These are phyloP conservation scores for Gryllus bimaculatus DNA, from an alignment of 1,140 invertebrate genomes.

Conservation along the genomic window DNA sequence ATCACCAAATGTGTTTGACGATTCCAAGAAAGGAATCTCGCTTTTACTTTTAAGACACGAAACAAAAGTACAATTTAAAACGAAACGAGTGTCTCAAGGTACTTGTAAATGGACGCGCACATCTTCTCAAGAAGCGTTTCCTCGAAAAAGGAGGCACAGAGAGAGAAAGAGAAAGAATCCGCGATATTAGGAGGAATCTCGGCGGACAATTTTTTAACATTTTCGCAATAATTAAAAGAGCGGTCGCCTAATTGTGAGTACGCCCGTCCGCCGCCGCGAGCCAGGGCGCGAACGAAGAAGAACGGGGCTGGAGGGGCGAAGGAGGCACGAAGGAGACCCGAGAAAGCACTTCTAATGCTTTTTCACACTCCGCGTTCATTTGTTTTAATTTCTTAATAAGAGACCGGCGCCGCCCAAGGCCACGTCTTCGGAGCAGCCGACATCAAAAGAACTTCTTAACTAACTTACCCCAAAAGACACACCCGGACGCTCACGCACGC, in stretches of 20 bases:
- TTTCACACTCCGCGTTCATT: conserved; percentile 1
- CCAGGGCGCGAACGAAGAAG: neutral
- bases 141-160: no score
- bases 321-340: neutral
- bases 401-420: neutral
- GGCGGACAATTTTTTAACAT: neutral
- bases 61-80: neutral
- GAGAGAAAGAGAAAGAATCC: neutral
- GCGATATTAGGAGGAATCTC: neutral
- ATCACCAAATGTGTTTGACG: no score
- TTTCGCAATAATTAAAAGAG: neutral
- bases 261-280: no score
- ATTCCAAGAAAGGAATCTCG: no score
- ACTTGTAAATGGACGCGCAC: neutral
- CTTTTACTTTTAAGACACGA: no score
- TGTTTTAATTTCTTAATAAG: conserved; percentile 6
- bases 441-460: conserved; percentile 5
- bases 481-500: neutral
- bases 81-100: neutral
- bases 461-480: neutral
- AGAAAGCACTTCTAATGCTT: neutral
- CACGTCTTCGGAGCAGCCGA: neutral
- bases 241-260: neutral
- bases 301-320: neutral
- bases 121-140: neutral